These are phyloP conservation scores for Cyclopterus lumpus DNA, from an alignment of 2,797 vertebrate species.

Conservation along the genomic window DNA sequence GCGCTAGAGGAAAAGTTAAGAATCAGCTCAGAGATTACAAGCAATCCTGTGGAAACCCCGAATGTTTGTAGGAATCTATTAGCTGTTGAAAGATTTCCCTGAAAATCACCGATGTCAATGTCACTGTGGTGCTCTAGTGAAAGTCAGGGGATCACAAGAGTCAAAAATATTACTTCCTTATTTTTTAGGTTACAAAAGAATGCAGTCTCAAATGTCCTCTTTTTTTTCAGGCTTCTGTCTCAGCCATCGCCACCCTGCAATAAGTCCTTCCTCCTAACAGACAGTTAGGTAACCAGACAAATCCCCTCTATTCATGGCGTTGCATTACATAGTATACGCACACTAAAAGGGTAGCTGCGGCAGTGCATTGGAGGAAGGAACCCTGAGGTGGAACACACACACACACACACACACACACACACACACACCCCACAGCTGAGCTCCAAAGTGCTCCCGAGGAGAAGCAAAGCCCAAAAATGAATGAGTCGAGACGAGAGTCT, in stretches of 20 bases:
- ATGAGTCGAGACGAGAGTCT: neutral
- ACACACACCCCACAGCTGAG: slow-evolving; percentile 45
- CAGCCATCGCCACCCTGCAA: slow-evolving; percentile 33
- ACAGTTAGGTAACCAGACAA: slow-evolving; percentile 67
- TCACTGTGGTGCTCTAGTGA: neutral
- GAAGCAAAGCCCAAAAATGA: slow-evolving; percentile 33
- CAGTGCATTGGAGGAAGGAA: slow-evolving; percentile 59
- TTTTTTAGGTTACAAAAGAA: slow-evolving; percentile 7
- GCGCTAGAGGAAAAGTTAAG: neutral
- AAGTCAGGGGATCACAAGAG: neutral
- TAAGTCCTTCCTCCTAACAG: slow-evolving; percentile 33
- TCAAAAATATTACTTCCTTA: neutral
- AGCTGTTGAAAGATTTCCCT: neutral
- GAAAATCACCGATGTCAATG: neutral
- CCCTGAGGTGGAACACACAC: slow-evolving; percentile 51
- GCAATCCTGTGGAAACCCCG: too few species aligned
- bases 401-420: slow-evolving; percentile 10
- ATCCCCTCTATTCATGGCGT: slow-evolving; percentile 70
- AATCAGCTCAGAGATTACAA: neutral
- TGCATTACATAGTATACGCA: slow-evolving; percentile 41
- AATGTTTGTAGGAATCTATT: neutral
- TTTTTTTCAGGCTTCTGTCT: slow-evolving; percentile 35
- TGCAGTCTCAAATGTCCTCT: slow-evolving; percentile 4
- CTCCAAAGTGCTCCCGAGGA: slow-evolving; percentile 34
- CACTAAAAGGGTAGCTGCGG: slow-evolving; percentile 64